Conservation (phyloP, 2,888 invertebrate species). For the Coremacera marginata region DNA sequence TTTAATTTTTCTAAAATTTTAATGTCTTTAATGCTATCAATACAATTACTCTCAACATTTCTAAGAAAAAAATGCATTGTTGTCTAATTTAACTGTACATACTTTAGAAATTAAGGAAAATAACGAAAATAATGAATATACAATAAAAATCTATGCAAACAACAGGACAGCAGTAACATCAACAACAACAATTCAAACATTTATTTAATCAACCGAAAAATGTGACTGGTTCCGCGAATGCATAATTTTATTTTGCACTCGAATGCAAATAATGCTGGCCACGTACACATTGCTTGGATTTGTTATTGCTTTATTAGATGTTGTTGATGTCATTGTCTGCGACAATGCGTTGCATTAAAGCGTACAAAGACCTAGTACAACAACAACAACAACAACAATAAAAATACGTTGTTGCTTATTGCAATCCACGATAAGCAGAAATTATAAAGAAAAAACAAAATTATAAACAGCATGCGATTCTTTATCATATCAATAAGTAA, state of each 20-base stretch:
- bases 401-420: background rate
- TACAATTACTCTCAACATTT: slow-evolving; percentile 2
- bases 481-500: background rate
- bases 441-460: background rate
- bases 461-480: background rate
- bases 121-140: background rate
- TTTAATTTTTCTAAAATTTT: background rate
- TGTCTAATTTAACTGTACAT: background rate
- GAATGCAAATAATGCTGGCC: slow-evolving; percentile 17
- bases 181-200: slow-evolving; percentile 6
- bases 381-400: background rate
- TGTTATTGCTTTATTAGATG: slow-evolving; percentile 45
- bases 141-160: background rate
- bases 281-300: background rate
- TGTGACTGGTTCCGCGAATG: slow-evolving; percentile 19
- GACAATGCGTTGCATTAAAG: slow-evolving; percentile 46
- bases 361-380: slow-evolving; percentile 18
- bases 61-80: slow-evolving; percentile 9
- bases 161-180: background rate
- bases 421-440: slow-evolving; percentile 5
- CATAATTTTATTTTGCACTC: background rate
- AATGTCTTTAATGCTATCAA: background rate
- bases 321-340: slow-evolving; percentile 42
- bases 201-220: slow-evolving; percentile 26
- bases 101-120: background rate